Evolutionary conservation across 2,113 vertebrate genomes (phyloP).

Genomic region (Ochotona curzoniae): DNA sequence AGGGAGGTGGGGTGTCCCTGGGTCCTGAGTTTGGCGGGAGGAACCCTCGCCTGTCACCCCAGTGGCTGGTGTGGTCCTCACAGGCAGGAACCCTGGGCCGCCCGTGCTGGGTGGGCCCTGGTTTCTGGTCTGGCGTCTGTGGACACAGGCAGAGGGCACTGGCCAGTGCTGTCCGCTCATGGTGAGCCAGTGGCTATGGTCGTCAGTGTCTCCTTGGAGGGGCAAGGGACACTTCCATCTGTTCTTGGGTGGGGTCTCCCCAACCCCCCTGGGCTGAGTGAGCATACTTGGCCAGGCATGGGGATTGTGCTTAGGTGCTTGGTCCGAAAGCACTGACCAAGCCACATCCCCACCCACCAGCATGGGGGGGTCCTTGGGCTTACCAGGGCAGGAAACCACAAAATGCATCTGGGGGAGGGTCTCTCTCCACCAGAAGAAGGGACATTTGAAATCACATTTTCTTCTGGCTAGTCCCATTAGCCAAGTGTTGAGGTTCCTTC

Average conservation of each 20-base stretch:
- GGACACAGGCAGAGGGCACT: background rate
- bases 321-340: no score
- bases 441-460: background rate
- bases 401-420: background rate
- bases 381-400: rapidly evolving
- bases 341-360: no score
- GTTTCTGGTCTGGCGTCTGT: background rate
- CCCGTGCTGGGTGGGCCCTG: rapidly evolving
- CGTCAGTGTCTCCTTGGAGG: background rate
- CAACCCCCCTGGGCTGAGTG: background rate
- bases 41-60: background rate
- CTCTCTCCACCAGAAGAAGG: background rate
- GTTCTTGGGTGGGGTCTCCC: no score
- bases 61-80: background rate
- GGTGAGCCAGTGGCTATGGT: background rate
- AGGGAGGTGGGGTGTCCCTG: no score
- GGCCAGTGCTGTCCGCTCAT: background rate
- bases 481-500: background rate
- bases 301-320: rapidly evolving
- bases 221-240: no score
- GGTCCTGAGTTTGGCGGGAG: background rate
- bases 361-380: no score
- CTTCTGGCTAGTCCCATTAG: background rate
- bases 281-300: rapidly evolving
- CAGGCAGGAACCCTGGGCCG: no score